A percentile compares a stretch with the other conserved stretches of the same genome.
Conservation (phyloP, 30 jellyfish, hydroid and myxozoan genomes). For the Cassiopea xamachana region DNA sequence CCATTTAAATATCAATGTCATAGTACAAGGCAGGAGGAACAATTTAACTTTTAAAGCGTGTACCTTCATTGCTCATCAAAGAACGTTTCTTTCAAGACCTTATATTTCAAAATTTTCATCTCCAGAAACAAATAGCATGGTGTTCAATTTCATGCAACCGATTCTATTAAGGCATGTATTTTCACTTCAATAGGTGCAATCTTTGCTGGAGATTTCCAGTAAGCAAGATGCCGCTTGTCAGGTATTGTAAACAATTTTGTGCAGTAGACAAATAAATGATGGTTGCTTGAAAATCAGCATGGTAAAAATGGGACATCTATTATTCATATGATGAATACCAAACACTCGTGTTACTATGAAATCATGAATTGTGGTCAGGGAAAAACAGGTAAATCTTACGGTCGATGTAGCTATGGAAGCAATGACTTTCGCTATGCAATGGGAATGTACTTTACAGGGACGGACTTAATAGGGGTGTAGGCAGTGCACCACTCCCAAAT, state of each 20-base stretch:
- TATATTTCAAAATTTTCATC: too few relatives aligned
- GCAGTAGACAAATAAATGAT: neutral
- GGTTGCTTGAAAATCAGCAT: neutral
- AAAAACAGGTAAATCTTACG: neutral
- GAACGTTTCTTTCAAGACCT: too few relatives aligned
- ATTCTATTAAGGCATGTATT: too few relatives aligned
- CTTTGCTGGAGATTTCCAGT: neutral
- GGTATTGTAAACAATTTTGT: neutral
- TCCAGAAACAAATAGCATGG: too few relatives aligned
- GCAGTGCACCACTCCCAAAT: too few relatives aligned
- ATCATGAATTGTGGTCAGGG: neutral
- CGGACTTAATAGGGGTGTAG: too few relatives aligned
- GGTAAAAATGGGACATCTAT: neutral
- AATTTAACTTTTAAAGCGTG: too few relatives aligned
- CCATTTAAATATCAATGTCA: too few relatives aligned
- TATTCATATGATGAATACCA: neutral
- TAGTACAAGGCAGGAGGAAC: too few relatives aligned
- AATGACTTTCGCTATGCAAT: neutral
- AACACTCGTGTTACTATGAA: constrained; percentile 1
- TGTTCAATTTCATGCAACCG: too few relatives aligned
- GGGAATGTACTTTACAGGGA: neutral
- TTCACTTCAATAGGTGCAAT: too few relatives aligned
- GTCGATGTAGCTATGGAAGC: neutral
- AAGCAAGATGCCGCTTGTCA: neutral
- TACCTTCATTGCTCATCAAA: too few relatives aligned